A percentile compares a stretch with the other conserved stretches of the same genome.
Evolutionary conservation across 2,888 invertebrate species (phyloP).

Genomic region (Drosophila phalerata): DNA sequence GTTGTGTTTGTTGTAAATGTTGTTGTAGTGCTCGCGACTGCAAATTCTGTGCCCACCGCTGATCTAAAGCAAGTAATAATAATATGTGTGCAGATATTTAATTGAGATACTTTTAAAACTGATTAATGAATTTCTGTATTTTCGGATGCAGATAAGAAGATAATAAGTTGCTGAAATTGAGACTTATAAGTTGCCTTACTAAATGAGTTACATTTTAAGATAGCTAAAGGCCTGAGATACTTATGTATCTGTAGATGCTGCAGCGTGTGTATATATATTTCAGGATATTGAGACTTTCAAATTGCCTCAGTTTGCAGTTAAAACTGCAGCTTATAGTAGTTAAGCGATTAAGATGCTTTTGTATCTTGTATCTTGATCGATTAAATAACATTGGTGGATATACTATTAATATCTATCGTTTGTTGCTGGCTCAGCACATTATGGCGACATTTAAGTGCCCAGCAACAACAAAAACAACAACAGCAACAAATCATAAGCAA

Average conservation of each 20-base stretch:
- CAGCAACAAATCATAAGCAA: slow-evolving; percentile 14
- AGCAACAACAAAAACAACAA: slow-evolving; percentile 8
- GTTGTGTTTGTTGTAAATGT: too few relatives aligned
- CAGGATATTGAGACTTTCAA: background rate
- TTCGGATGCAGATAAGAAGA: background rate
- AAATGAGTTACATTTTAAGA: background rate
- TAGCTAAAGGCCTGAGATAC: background rate
- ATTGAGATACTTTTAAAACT: background rate
- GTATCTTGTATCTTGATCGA: background rate
- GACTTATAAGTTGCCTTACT: background rate
- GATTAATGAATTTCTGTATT: background rate
- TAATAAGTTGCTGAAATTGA: background rate
- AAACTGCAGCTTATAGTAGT: background rate
- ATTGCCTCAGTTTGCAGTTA: too few relatives aligned
- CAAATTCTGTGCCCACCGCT: too few relatives aligned
- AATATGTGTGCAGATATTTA: background rate
- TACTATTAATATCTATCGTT: background rate
- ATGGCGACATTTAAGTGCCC: slow-evolving; percentile 7
- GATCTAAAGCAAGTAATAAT: too few relatives aligned
- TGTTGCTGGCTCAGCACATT: slow-evolving; percentile 7
- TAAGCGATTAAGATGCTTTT: background rate
- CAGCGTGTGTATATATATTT: background rate
- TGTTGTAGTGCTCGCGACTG: too few relatives aligned
- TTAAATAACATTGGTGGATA: background rate
- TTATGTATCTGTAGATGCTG: background rate